phyloP scores from a whole-genome alignment of 2,113 vertebrate species.

The Takifugu bimaculatus region DNA sequence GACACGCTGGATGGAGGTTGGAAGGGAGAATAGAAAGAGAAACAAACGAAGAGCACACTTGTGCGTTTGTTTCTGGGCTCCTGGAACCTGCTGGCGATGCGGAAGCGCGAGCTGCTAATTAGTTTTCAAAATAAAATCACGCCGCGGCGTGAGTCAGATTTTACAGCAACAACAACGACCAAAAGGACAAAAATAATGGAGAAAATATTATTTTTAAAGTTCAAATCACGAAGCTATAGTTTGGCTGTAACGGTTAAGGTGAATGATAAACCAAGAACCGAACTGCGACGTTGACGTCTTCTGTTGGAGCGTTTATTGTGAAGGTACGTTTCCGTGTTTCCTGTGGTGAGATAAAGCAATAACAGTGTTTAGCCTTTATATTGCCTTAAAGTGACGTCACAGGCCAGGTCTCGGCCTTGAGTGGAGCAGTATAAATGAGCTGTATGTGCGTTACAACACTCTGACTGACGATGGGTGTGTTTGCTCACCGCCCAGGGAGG shows the following conservation, averaged over 20 bases:
- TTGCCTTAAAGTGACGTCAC: slow-evolving; percentile 49
- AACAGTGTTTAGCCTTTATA: background rate
- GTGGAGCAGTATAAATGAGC: background rate
- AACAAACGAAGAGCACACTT: slow-evolving; percentile 1
- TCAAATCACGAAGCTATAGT: too few relatives aligned
- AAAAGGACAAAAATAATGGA: too few relatives aligned
- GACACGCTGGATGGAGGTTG: rapidly evolving
- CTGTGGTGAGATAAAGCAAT: background rate
- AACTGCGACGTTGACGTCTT: too few relatives aligned
- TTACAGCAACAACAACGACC: too few relatives aligned
- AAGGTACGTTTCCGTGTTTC: background rate
- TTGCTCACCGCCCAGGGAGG: background rate
- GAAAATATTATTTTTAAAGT: too few relatives aligned
- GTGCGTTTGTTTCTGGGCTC: background rate
- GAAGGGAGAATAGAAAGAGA: background rate
- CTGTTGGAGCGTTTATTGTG: slow-evolving; percentile 14
- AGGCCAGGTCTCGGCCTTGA: background rate
- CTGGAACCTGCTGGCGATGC: too few relatives aligned
- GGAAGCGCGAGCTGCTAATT: background rate
- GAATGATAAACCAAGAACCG: too few relatives aligned
- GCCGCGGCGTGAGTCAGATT: too few relatives aligned
- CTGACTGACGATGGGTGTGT: background rate
- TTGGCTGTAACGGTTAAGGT: too few relatives aligned
- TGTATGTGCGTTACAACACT: background rate
- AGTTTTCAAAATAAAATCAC: background rate